Evolutionary conservation across 2,113 vertebrate genomes (phyloP).

Genomic region (Rutilus rutilus): DNA sequence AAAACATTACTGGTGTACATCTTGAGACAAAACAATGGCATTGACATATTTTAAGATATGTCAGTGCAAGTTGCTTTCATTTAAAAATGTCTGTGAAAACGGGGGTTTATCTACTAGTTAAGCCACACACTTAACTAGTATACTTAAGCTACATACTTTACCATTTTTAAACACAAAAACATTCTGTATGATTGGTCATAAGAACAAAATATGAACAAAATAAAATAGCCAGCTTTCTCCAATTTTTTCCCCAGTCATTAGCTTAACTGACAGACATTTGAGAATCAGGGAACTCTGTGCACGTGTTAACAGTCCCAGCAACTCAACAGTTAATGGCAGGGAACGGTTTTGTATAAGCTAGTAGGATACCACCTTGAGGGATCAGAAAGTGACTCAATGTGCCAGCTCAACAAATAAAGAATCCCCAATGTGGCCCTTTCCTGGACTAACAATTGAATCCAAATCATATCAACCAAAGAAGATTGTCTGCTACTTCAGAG

Average conservation of each 20-base stretch:
- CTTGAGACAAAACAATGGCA: no score
- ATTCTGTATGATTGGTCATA: neutral
- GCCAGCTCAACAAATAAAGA: neutral
- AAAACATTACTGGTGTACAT: no score
- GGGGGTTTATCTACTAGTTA: neutral
- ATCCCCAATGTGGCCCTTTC: neutral
- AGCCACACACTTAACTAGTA: neutral
- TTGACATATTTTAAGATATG: no score
- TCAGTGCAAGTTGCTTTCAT: no score
- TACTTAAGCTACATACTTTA: neutral
- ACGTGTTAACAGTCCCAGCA: neutral
- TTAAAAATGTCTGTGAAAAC: no score
- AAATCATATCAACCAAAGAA: neutral
- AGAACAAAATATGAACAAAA: neutral
- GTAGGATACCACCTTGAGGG: neutral
- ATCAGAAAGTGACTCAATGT: neutral
- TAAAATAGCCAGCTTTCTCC: neutral
- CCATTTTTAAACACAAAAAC: neutral
- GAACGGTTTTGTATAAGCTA: neutral
- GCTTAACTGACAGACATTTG: neutral
- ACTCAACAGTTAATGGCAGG: neutral
- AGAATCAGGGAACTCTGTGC: neutral
- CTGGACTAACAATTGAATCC: neutral
- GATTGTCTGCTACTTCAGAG: neutral
- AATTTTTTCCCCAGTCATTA: neutral